A percentile compares a stretch with the other conserved stretches of the same genome.
Conservation (phyloP, 1,140 invertebrate species). For the Ylistrum balloti region DNA sequence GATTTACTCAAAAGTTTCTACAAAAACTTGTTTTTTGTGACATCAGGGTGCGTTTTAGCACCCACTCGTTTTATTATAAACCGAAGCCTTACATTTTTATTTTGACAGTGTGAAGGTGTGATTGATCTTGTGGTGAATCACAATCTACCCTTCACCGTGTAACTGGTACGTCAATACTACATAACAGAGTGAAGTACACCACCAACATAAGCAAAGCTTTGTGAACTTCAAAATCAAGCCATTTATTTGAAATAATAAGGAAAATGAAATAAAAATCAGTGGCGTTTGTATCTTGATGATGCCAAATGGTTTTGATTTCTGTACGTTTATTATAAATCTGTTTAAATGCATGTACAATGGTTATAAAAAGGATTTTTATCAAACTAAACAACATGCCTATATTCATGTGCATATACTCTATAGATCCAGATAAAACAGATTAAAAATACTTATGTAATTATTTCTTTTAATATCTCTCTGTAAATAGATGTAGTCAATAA, state of each 20-base stretch:
- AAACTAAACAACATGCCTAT: not conserved
- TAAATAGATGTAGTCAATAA: constrained; percentile 4
- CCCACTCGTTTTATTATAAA: not conserved
- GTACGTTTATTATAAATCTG: too few species aligned
- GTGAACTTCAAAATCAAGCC: not conserved
- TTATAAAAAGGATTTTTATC: not conserved
- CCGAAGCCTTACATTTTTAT: not conserved
- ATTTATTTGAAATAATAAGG: not conserved
- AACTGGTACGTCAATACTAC: not conserved
- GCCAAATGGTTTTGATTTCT: not conserved
- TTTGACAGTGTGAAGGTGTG: not conserved
- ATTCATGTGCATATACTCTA: not conserved
- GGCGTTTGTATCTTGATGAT: not conserved
- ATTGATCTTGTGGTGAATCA: not conserved
- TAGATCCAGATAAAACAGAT: not conserved
- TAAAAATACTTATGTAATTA: not conserved
- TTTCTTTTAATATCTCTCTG: not conserved
- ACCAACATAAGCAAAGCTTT: not conserved
- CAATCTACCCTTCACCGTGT: not conserved
- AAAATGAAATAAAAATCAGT: too few species aligned
- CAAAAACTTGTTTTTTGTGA: not conserved
- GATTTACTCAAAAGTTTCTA: not conserved
- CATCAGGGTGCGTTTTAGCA: not conserved
- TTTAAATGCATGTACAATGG: not conserved
- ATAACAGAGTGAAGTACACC: not conserved